phyloP scores from a whole-genome alignment of 2,888 invertebrate genomes.

The Heliconius charithonia region DNA sequence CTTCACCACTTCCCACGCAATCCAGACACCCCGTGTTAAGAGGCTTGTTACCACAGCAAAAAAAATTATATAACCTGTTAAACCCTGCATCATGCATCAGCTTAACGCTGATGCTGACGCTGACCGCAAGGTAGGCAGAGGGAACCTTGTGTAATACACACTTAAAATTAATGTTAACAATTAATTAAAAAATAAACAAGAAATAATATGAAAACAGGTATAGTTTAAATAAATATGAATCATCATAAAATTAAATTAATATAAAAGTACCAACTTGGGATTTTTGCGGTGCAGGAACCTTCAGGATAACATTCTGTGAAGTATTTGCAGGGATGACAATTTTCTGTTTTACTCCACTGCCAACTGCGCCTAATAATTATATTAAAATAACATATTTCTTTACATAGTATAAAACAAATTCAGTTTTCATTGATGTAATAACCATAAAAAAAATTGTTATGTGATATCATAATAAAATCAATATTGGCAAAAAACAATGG shows the following conservation, averaged over 20 bases:
- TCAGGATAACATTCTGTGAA: slow-evolving; percentile 66
- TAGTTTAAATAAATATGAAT: background rate
- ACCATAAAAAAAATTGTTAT: no score
- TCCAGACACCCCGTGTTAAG: no score
- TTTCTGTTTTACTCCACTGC: slow-evolving; percentile 54
- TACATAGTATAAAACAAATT: background rate
- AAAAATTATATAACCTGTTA: no score
- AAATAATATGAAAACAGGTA: background rate
- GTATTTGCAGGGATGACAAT: slow-evolving; percentile 67
- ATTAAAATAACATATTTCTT: background rate
- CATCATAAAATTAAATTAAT: background rate
- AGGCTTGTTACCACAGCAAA: no score
- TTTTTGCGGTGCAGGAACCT: slow-evolving; percentile 61
- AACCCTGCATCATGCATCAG: background rate
- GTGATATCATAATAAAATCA: no score
- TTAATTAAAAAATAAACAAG: background rate
- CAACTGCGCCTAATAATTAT: slow-evolving; percentile 48
- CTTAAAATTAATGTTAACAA: no score
- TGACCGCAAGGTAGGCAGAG: no score
- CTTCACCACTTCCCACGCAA: no score
- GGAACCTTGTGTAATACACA: no score
- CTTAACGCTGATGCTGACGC: no score
- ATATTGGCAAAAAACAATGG: no score
- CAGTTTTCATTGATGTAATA: background rate
- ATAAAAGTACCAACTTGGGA: slow-evolving; percentile 56